These are phyloP conservation scores for Xiphophorus couchianus DNA, from an alignment of 2,113 vertebrate genomes.

Conservation along the genomic window DNA sequence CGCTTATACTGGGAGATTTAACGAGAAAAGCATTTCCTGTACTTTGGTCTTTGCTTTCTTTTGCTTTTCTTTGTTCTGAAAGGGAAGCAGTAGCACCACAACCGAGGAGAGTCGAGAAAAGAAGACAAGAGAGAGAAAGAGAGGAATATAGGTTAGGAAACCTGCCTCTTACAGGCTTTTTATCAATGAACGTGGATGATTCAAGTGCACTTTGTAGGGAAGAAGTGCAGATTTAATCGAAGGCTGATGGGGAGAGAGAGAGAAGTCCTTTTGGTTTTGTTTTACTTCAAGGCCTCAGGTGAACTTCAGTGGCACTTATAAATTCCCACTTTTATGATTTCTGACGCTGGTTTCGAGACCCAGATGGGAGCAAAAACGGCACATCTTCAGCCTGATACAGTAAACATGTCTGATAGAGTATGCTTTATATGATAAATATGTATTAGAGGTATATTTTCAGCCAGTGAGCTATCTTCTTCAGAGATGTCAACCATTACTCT, in stretches of 20 bases:
- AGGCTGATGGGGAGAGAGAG: constrained; percentile 35
- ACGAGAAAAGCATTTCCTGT: constrained; percentile 74
- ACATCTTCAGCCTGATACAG: constrained; percentile 56
- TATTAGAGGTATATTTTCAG: constrained; percentile 77
- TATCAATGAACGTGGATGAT: constrained; percentile 42
- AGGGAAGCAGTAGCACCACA: constrained; percentile 51
- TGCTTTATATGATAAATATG: constrained; percentile 72
- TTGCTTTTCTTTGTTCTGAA: constrained; percentile 50
- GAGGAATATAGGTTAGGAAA: constrained; percentile 48
- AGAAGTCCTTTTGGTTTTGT: constrained; percentile 31
- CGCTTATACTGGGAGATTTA: constrained; percentile 77
- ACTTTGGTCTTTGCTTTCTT: constrained; percentile 26
- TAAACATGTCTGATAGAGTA: constrained; percentile 64
- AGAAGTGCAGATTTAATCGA: constrained; percentile 64
- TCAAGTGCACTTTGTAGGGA: constrained; percentile 67
- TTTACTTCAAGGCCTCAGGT: constrained; percentile 74
- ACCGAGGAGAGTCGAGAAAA: constrained; percentile 14
- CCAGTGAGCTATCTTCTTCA: constrained; percentile 66
- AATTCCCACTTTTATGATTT: constrained; percentile 46
- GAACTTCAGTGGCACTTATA: constrained; percentile 67
- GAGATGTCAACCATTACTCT: constrained; percentile 73
- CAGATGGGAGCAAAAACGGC: constrained; percentile 54
- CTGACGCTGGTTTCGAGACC: constrained; percentile 51
- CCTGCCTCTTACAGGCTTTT: constrained; percentile 42
- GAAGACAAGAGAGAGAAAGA: constrained; percentile 15